phyloP scores from a whole-genome alignment of 30 jellyfish, hydroid and myxozoan genomes.

The Turritopsis rubra region DNA sequence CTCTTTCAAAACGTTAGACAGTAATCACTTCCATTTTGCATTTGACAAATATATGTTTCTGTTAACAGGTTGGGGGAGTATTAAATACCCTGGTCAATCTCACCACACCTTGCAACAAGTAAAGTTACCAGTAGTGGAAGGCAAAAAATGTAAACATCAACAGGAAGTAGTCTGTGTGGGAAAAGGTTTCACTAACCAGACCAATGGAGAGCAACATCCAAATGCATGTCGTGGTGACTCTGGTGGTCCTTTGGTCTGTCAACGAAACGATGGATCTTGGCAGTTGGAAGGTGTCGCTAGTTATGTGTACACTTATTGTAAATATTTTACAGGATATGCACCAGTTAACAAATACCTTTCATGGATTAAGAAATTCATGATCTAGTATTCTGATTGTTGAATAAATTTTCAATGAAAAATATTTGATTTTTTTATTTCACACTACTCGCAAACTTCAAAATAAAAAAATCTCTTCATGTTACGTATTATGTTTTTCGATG shows the following conservation, averaged over 20 bases:
- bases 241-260: conserved; percentile 39
- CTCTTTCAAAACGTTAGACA: too few species aligned
- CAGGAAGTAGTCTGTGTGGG: conserved; percentile 60
- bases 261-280: conserved; percentile 21
- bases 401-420: too few species aligned
- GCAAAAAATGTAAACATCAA: conserved; percentile 35
- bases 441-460: too few species aligned
- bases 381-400: background rate
- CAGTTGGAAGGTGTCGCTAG: conserved; percentile 30
- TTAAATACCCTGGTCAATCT: conserved; percentile 65
- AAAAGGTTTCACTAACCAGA: conserved; percentile 41
- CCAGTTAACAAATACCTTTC: conserved; percentile 21
- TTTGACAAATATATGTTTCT: too few species aligned
- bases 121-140: conserved; percentile 60
- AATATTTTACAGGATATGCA: conserved; percentile 12
- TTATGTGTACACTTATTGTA: conserved; percentile 13
- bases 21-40: too few species aligned
- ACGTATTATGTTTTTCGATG: too few species aligned
- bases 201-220: conserved; percentile 35
- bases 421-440: too few species aligned
- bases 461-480: too few species aligned
- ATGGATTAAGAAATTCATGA: conserved; percentile 21
- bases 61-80: conserved; percentile 89
- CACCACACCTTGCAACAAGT: conserved; percentile 73
- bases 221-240: conserved; percentile 23